phyloP scores from a whole-genome alignment of 2,113 vertebrate species.

The Silurus glanis region DNA sequence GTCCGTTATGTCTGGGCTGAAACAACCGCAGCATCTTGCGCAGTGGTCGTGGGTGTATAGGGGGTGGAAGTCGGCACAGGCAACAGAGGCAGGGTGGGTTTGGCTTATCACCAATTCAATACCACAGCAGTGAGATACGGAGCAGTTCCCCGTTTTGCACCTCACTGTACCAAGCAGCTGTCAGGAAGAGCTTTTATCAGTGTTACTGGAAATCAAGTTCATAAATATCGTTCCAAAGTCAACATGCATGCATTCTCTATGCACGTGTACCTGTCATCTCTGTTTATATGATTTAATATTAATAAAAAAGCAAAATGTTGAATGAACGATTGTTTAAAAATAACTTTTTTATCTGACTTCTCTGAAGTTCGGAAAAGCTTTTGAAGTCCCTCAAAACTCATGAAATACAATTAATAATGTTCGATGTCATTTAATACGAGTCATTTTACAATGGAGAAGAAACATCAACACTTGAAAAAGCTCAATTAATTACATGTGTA shows the following conservation, averaged over 20 bases:
- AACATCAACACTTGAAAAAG: neutral
- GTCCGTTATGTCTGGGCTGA: constrained; percentile 46
- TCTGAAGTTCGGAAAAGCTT: neutral
- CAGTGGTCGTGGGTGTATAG: constrained; percentile 54
- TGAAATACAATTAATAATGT: neutral
- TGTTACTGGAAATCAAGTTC: constrained; percentile 33
- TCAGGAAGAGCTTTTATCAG: constrained; percentile 17
- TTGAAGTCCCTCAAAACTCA: neutral
- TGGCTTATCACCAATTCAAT: constrained; percentile 56
- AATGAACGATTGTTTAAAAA: constrained; percentile 6
- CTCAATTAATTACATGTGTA: neutral
- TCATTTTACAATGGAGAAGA: neutral
- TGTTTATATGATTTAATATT: constrained; percentile 5
- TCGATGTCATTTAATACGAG: neutral
- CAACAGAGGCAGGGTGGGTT: constrained; percentile 34
- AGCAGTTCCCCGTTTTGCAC: constrained; percentile 34
- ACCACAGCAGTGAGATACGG: constrained; percentile 31
- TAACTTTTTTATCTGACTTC: neutral
- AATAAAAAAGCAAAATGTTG: neutral
- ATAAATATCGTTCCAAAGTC: constrained; percentile 22
- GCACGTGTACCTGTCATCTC: neutral
- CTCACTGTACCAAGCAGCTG: constrained; percentile 39
- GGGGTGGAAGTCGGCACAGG: constrained; percentile 54
- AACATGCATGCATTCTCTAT: constrained; percentile 1
- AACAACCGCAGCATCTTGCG: constrained; percentile 58